These are phyloP conservation scores for Cassiopea xamachana DNA, from an alignment of 30 jellyfish, hydroid and myxozoan species.

Conservation along the genomic window DNA sequence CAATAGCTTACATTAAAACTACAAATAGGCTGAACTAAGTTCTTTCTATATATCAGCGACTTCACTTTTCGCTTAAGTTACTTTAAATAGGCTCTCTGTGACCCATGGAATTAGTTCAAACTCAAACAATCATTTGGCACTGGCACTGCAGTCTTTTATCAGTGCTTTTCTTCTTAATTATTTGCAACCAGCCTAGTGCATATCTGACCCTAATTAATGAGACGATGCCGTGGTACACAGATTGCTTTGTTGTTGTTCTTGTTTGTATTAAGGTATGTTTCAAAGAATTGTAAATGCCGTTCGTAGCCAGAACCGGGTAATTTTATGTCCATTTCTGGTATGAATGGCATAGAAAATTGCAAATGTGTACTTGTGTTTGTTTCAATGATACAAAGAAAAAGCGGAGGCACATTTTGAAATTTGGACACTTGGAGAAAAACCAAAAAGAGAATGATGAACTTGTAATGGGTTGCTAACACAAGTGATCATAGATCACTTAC, in stretches of 20 bases:
- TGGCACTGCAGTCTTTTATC: not conserved
- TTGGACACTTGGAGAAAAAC: no score
- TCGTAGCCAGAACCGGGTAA: conserved; percentile 11
- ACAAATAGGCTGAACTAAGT: no score
- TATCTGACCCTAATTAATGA: not conserved
- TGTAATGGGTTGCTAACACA: no score
- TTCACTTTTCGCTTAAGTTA: no score
- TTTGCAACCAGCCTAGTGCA: not conserved
- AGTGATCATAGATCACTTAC: no score
- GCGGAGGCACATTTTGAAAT: no score
- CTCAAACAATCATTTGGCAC: not conserved
- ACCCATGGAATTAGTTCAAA: not conserved
- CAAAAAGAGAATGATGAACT: no score
- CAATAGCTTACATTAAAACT: no score
- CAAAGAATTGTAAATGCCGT: conserved; percentile 8
- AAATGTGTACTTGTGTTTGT: not conserved
- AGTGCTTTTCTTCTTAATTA: not conserved
- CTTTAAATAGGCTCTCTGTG: no score
- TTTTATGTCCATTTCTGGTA: conserved; percentile 30
- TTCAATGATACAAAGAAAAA: conserved; percentile 2
- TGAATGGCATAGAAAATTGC: conserved; percentile 32
- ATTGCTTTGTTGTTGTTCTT: not conserved
- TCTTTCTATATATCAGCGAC: no score
- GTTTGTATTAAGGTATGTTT: not conserved
- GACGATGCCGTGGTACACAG: not conserved